Percentiles rank a stretch among this genome's conserved stretches.
Evolutionary conservation across 2,797 vertebrate species (phyloP).

Genomic region (Acanthornis magna): DNA sequence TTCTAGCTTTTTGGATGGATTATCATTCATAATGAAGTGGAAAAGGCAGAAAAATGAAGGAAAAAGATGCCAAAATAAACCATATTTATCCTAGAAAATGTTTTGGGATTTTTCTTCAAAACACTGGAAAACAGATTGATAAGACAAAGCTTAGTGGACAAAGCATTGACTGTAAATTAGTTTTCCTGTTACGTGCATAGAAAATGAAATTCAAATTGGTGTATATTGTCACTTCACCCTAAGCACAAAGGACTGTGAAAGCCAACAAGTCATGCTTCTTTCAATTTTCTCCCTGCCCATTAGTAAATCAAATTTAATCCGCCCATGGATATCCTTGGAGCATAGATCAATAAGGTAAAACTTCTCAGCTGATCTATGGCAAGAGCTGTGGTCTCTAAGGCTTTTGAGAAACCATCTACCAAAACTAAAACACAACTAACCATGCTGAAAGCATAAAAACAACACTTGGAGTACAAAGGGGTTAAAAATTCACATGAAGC

Average conservation of each 20-base stretch:
- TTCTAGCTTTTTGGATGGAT: neutral
- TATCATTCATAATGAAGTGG: neutral
- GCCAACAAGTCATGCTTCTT: neutral
- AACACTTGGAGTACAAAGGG: neutral
- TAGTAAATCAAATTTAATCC: neutral
- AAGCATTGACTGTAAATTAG: neutral
- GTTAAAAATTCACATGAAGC: neutral
- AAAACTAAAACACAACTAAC: neutral
- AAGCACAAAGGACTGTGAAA: neutral
- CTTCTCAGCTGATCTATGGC: neutral
- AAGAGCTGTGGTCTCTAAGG: neutral
- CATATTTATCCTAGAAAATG: neutral
- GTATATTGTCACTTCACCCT: neutral
- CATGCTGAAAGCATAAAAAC: neutral
- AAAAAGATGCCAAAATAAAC: neutral
- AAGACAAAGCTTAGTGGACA: neutral
- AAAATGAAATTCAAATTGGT: constrained; percentile 3
- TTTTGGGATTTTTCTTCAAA: neutral
- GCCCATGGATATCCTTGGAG: neutral
- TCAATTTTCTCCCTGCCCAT: neutral
- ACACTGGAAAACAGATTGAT: neutral
- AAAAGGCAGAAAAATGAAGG: constrained; percentile 11
- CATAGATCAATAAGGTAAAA: neutral
- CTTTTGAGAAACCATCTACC: neutral
- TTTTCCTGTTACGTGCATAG: neutral